These are phyloP conservation scores for Scatophagus argus DNA, from an alignment of 2,113 vertebrate genomes.

Conservation along the genomic window DNA sequence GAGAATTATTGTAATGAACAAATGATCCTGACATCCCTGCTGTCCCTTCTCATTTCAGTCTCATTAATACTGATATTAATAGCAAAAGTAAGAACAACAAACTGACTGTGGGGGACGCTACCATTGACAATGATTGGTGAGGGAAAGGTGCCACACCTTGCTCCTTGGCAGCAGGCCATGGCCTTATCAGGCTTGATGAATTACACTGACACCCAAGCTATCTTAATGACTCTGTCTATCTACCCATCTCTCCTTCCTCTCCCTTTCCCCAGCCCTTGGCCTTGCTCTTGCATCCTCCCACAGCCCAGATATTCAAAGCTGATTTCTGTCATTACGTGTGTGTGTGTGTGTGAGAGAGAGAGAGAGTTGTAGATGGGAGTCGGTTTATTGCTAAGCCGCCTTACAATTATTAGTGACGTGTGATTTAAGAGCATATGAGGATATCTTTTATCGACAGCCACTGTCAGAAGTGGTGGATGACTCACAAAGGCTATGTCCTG, in stretches of 20 bases:
- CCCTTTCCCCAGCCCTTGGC: constrained; percentile 76
- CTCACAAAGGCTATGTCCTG: constrained; percentile 22
- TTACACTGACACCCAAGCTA: constrained; percentile 86
- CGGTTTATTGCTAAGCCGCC: not conserved
- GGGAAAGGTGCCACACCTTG: constrained; percentile 71
- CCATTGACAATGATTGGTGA: constrained; percentile 69
- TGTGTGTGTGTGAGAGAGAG: not conserved
- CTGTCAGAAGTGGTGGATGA: constrained; percentile 28
- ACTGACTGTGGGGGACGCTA: constrained; percentile 40
- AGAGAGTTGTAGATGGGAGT: constrained; percentile 19
- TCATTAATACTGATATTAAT: constrained; percentile 36
- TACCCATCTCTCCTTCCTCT: constrained; percentile 77
- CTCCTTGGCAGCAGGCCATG: constrained; percentile 67
- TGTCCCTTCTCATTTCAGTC: constrained; percentile 24
- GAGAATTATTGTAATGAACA: not conserved
- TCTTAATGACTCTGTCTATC: constrained; percentile 84
- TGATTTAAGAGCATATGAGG: constrained; percentile 30
- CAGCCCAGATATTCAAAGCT: constrained; percentile 68
- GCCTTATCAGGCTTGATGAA: constrained; percentile 80
- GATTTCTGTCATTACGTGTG: constrained; percentile 31
- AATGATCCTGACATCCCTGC: not conserved
- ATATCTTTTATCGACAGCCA: constrained; percentile 33
- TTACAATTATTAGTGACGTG: constrained; percentile 32
- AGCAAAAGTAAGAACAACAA: constrained; percentile 49
- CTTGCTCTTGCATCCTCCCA: constrained; percentile 73